Base-by-base conservation (phyloP, 2,797 vertebrate species). In the Amblyopsis hoosieri region DNA sequence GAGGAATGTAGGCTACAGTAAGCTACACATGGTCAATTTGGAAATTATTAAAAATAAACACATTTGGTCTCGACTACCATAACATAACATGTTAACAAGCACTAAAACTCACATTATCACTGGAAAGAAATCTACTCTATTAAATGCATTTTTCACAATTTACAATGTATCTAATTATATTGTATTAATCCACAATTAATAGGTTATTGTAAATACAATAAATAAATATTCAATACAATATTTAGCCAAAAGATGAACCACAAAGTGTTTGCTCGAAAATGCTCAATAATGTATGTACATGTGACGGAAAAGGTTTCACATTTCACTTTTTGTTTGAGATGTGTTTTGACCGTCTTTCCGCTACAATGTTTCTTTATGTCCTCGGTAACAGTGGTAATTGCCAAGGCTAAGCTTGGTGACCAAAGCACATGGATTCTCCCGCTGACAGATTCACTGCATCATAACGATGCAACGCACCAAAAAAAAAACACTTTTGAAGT, bases 401-500 rank as follows among this genome's bases (percentile, higher is more conserved):
- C 75, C 70, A 66, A 60, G 56, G 59, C 66, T 2, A 29, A 68
- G 83, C 69, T 60, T 50, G 12, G 64, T 68, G 71, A 85, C 83
- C 78, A 59, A 55, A 81, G 69, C 64, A 73, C 67, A 76, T 82
- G 67, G 83, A 82, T 81, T 74, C 69, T 52, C 60, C 56, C 54
- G 72, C 74, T 88, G 89, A 91, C 90, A 90, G 89, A 89, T 91
- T 90, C 87, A 90, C 75, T 75, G 78, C 78, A 80, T 83, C 78
- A 81, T 84, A 87, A 91, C 81, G 86, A 91, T 80, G 81, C 75
- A 87, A 86, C 75, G 69, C 80, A 79, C 23, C 23, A 23, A 23
- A 85, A 91, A 87, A 78, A 90, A 91, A 91, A 90, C 86, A 89
- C 54, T 58, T 85, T 78, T 85, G 81, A 89, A 87, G 80, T 88